Evolutionary conservation across 1,140 invertebrate species (phyloP), one percentile per base, ranked within the genome.

Genomic region (Ceratitis capitata): DNA sequence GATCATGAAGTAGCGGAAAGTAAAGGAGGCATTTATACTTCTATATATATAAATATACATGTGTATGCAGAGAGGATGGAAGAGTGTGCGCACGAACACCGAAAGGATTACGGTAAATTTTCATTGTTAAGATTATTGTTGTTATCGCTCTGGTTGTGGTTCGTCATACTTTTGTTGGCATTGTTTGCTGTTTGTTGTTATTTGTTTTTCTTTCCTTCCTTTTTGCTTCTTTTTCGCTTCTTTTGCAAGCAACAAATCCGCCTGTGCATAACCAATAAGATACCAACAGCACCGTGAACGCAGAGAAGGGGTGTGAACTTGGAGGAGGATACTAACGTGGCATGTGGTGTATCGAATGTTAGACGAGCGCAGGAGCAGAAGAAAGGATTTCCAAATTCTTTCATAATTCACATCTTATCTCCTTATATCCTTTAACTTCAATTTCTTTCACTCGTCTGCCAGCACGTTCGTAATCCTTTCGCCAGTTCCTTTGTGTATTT

Each of bases 71-170:
- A 2, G 4, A 47, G 12, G 39, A 29, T 39, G 10, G 39, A 19
- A 2, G 7, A n/a, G 7, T 74, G n/a, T 23, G n/a, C 2, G 39
- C 42, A n/a, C 12, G 64, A 23, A 26, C 88, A 89, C 86, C 89
- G 89, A 89, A 89, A 89, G 89, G 89, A 89, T 89, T 89, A 89
- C 89, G 89, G 89, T 89, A 89, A 89, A 89, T 89, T 87, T 87
- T 12, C 61, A 39, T 69, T 69, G 61, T 45, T 42, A 16, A 16
- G 35, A 1, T 9, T 74, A 14, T 78, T 35, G 9, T 84, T 78
- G 69, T 26, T 78, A 9, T 23, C 4, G 39, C 35, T 78, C 42
- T 19, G 16, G 12, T 69, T 69, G 61, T 69, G 61, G 61, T 35
- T 69, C 16, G n/a, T n/a, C n/a, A 1, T 69, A 32, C 35, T 69